A percentile compares a stretch with the other conserved stretches of the same genome.
Conservation (phyloP, 2,797 vertebrate genomes). For the Lithobates pipiens region DNA sequence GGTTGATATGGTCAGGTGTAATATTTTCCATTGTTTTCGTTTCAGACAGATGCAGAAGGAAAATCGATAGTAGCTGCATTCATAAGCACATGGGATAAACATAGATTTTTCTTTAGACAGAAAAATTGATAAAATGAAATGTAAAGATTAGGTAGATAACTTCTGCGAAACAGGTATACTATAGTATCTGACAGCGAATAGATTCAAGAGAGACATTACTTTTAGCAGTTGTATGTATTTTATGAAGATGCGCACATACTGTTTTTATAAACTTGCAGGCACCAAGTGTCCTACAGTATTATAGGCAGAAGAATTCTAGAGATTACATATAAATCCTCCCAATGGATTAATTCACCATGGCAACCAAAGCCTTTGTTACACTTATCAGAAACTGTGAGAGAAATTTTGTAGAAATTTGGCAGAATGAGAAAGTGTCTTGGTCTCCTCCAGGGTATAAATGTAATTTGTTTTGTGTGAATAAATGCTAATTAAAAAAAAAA, state of each 20-base stretch:
- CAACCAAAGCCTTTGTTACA: slow-evolving; percentile 37
- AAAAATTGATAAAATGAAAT: too few species aligned
- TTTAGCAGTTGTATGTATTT: slow-evolving; percentile 4
- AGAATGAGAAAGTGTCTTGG: background rate
- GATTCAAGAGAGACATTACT: background rate
- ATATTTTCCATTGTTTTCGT: too few species aligned
- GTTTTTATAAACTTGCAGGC: slow-evolving; percentile 21
- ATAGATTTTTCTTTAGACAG: too few species aligned
- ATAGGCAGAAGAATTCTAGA: slow-evolving; percentile 20
- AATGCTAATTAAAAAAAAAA: background rate
- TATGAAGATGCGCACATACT: slow-evolving; percentile 1
- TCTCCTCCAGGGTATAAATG: background rate
- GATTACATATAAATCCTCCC: slow-evolving; percentile 46
- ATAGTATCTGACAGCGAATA: background rate
- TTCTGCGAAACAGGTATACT: too few species aligned
- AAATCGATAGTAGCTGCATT: too few species aligned
- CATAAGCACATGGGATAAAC: too few species aligned
- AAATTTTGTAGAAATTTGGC: slow-evolving; percentile 22
- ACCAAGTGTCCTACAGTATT: slow-evolving; percentile 45
- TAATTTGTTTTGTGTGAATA: slow-evolving; percentile 13
- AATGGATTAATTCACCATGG: slow-evolving; percentile 51
- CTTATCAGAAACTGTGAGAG: slow-evolving; percentile 21
- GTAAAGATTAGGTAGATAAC: too few species aligned
- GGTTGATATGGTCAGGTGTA: too few species aligned
- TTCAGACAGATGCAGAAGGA: too few species aligned